These are phyloP conservation scores for Coregonus ussuriensis DNA, from an alignment of 2,797 vertebrate species.

Conservation along the genomic window DNA sequence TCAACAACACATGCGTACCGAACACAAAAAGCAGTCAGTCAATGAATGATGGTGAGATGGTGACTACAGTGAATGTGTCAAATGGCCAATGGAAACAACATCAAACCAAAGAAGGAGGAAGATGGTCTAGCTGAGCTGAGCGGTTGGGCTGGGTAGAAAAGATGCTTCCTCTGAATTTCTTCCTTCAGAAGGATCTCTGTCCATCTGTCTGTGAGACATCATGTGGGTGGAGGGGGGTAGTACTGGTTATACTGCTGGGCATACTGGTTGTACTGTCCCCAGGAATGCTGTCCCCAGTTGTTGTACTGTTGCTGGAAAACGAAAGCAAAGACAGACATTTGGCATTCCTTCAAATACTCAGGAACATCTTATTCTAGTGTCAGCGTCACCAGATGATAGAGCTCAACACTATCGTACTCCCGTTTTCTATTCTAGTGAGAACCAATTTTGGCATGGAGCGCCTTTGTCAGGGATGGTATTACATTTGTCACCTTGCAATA, in stretches of 20 bases:
- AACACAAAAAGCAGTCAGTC: slow-evolving; percentile 50
- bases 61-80: background rate
- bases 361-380: too few relatives aligned
- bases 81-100: slow-evolving; percentile 18
- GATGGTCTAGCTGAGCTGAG: background rate
- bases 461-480: background rate
- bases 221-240: slow-evolving; percentile 93
- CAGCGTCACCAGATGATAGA: too few relatives aligned
- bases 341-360: background rate
- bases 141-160: slow-evolving; percentile 32
- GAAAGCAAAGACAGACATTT: background rate
- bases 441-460: background rate
- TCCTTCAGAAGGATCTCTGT: slow-evolving; percentile 32
- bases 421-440: background rate
- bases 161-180: slow-evolving; percentile 45
- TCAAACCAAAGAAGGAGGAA: slow-evolving; percentile 30
- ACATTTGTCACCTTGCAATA: background rate
- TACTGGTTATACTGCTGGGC: slow-evolving; percentile 90
- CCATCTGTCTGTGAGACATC: slow-evolving; percentile 59
- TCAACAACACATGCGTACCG: slow-evolving; percentile 63
- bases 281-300: slow-evolving; percentile 87
- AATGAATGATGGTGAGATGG: slow-evolving; percentile 31
- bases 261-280: slow-evolving; percentile 85
- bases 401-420: too few relatives aligned
- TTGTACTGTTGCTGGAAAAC: slow-evolving; percentile 71